Evolutionary conservation across 2,797 vertebrate species (phyloP).

Genomic region (Argyrosomus regius): DNA sequence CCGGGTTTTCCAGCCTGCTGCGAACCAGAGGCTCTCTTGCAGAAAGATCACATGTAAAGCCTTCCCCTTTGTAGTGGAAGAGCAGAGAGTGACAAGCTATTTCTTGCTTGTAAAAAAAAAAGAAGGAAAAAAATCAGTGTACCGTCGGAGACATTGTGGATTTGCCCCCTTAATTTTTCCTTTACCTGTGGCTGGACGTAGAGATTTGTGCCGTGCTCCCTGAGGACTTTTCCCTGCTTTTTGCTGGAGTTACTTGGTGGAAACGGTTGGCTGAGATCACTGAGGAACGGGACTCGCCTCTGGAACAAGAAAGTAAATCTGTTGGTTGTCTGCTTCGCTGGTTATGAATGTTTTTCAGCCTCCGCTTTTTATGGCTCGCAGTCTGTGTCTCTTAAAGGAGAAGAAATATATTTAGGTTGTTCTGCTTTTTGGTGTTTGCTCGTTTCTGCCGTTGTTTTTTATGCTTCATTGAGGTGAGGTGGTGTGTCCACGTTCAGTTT

Average conservation of each 20-base stretch:
- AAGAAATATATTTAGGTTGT: constrained; percentile 65
- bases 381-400: constrained; percentile 81
- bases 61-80: constrained; percentile 93
- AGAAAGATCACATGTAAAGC: constrained; percentile 94
- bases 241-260: constrained; percentile 83
- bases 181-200: constrained; percentile 81
- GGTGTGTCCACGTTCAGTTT: constrained; percentile 51
- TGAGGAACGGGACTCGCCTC: constrained; percentile 81
- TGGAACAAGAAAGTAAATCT: constrained; percentile 90
- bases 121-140: constrained; percentile 63
- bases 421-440: constrained; percentile 50
- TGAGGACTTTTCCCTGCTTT: constrained; percentile 83
- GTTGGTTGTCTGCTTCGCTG: constrained; percentile 84
- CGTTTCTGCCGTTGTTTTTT: constrained; percentile 43
- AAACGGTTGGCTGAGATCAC: constrained; percentile 82
- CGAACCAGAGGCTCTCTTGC: constrained; percentile 89
- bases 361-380: constrained; percentile 78
- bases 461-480: constrained; percentile 31
- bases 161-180: constrained; percentile 72
- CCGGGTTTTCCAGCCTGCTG: constrained; percentile 84
- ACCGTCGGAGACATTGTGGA: constrained; percentile 79
- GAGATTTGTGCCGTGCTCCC: constrained; percentile 61
- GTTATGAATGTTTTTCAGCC: constrained; percentile 85
- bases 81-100: constrained; percentile 91
- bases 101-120: constrained; percentile 88